Conservation (phyloP, 2,113 vertebrate species). For the Pterocles burchelli region DNA sequence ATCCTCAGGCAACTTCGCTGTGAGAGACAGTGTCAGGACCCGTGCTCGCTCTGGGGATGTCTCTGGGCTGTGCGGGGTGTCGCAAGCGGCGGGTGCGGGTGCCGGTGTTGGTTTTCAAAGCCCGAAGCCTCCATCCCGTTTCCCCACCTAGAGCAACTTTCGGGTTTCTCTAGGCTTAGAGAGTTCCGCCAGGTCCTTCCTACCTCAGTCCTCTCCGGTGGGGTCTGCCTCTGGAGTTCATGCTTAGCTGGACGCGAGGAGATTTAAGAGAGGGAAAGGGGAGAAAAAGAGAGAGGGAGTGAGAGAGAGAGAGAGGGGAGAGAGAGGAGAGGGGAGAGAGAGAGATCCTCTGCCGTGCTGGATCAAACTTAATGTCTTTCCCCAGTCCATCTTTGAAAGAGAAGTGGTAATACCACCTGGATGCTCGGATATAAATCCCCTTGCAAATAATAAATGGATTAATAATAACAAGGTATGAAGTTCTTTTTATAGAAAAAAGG, state of each 20-base stretch:
- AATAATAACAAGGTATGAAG: conserved; percentile 99
- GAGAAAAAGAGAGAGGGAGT: not conserved
- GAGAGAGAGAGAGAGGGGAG: not conserved
- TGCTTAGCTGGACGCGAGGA: conserved; percentile 55
- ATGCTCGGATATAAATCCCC: conserved; percentile 96
- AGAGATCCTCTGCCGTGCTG: conserved; percentile 47
- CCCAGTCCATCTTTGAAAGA: conserved; percentile 84
- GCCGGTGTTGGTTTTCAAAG: conserved; percentile 25
- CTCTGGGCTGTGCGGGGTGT: not conserved
- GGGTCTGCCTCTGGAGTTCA: conserved; percentile 54
- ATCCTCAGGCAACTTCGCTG: not conserved
- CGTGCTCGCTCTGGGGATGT: not conserved
- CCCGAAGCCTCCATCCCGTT: conserved; percentile 22
- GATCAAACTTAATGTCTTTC: conserved; percentile 78
- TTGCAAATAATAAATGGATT: conserved; percentile 99
- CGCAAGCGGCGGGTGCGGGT: not conserved
- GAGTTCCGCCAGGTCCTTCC: conserved; percentile 38
- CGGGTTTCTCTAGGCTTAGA: conserved; percentile 1
- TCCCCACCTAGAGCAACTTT: conserved; percentile 12
- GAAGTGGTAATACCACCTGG: conserved; percentile 93
- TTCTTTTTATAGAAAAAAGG: conserved; percentile 98
- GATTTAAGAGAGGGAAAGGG: conserved; percentile 36
- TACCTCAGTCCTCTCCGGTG: conserved; percentile 63
- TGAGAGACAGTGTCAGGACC: conserved; percentile 7
- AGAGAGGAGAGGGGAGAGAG: not conserved